A percentile compares a stretch with the other conserved stretches of the same genome.
phyloP scores from a whole-genome alignment of 2,797 vertebrate species.

The Acropternis orthonyx region DNA sequence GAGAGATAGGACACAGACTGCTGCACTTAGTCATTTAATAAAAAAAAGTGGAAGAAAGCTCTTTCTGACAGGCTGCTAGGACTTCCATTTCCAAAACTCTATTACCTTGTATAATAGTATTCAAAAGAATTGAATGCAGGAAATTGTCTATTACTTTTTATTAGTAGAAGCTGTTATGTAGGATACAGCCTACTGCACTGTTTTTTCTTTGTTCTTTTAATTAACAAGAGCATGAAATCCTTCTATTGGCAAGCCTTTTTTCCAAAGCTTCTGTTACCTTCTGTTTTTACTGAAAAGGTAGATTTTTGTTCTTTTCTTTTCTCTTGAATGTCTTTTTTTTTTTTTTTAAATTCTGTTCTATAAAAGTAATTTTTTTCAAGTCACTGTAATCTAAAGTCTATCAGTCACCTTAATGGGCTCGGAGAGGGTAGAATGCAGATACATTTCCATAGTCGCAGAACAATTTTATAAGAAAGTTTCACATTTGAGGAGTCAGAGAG shows the following conservation, averaged over 20 bases:
- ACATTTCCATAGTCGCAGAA: neutral
- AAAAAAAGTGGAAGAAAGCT: conserved; percentile 82
- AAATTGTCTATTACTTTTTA: conserved; percentile 86
- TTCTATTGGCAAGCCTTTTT: conserved; percentile 69
- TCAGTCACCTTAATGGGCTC: conserved; percentile 17
- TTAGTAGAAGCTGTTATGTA: conserved; percentile 74
- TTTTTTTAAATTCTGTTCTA: neutral
- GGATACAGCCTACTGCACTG: conserved; percentile 72
- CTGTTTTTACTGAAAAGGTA: conserved; percentile 35
- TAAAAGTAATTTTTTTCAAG: conserved; percentile 47
- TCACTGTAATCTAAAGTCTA: conserved; percentile 11
- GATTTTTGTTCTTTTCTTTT: conserved; percentile 18
- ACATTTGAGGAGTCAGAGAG: neutral
- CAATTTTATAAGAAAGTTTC: conserved; percentile 7
- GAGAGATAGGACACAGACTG: conserved; percentile 94
- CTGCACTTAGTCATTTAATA: conserved; percentile 93
- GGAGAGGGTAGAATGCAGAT: conserved; percentile 11
- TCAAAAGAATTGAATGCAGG: conserved; percentile 82
- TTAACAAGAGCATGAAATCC: conserved; percentile 87
- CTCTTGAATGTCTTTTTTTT: neutral
- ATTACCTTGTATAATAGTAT: conserved; percentile 91
- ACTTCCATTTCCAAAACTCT: conserved; percentile 89
- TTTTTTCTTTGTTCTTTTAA: conserved; percentile 88
- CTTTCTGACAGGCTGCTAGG: conserved; percentile 87
- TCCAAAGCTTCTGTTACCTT: conserved; percentile 8